Percentiles rank a stretch among this genome's conserved stretches.
phyloP scores from a whole-genome alignment of 2,797 vertebrate species.

The Octomys mimax region DNA sequence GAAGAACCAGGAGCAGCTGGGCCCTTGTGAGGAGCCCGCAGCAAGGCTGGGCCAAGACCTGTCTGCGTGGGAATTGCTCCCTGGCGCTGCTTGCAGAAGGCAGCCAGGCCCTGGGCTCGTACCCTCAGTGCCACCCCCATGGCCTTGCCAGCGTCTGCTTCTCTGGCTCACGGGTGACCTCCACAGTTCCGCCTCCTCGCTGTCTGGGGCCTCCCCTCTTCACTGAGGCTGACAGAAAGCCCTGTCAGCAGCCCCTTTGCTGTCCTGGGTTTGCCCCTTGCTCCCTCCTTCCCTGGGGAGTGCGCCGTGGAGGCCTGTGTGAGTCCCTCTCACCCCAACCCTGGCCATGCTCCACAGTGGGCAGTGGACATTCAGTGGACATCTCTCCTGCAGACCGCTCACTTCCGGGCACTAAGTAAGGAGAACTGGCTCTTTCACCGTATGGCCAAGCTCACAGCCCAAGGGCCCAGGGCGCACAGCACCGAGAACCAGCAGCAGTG shows the following conservation, averaged over 20 bases:
- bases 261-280: background rate
- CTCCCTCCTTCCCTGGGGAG: background rate
- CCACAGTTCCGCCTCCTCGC: background rate
- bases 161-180: background rate
- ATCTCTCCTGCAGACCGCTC: background rate
- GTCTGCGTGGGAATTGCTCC: background rate
- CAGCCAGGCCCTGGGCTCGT: background rate
- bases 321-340: background rate
- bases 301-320: background rate
- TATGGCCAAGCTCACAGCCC: background rate
- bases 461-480: fast-evolving
- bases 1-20: conserved; percentile 64
- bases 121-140: background rate
- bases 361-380: background rate
- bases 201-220: background rate
- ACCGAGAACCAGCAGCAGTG: background rate
- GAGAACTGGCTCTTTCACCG: too few species aligned
- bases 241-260: background rate
- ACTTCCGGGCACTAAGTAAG: background rate
- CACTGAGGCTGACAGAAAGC: background rate
- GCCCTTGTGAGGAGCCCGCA: background rate
- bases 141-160: background rate
- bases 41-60: background rate
- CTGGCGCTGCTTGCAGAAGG: background rate
- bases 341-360: background rate